Evolutionary conservation across 2,113 vertebrate genomes (phyloP).

Genomic region (Tinamus guttatus): DNA sequence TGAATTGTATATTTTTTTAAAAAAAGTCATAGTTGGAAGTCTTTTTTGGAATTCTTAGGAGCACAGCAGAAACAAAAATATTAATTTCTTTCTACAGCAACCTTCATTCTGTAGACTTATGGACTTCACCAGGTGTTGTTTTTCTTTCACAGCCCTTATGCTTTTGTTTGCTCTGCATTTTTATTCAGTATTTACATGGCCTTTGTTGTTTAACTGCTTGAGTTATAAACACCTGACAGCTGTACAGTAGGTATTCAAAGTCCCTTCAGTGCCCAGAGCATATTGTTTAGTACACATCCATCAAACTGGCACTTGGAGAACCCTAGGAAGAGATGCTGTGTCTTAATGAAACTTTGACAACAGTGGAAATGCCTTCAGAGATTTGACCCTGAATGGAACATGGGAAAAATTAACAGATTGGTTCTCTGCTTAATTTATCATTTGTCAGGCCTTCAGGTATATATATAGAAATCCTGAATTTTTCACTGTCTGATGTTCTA

Average conservation of each 20-base stretch:
- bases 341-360: conserved; percentile 57
- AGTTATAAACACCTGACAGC: background rate
- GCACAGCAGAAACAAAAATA: background rate
- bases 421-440: conserved; percentile 50
- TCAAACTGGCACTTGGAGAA: conserved; percentile 57
- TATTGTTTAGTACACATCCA: conserved; percentile 13
- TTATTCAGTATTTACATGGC: background rate
- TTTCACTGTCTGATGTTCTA: background rate
- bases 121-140: background rate
- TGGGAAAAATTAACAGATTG: conserved; percentile 32
- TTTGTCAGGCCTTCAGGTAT: conserved; percentile 32
- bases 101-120: background rate
- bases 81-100: background rate
- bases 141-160: background rate
- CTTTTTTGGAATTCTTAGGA: background rate
- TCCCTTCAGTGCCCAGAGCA: background rate
- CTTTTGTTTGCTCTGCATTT: background rate
- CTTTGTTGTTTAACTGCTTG: background rate
- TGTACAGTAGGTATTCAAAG: background rate
- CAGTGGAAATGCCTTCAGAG: conserved; percentile 10
- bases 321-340: background rate
- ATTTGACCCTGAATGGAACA: background rate
- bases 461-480: background rate
- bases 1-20: background rate
- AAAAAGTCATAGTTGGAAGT: background rate